Base-by-base conservation (phyloP, 2,113 vertebrate species). In the Mesembrinibis cayennensis region DNA sequence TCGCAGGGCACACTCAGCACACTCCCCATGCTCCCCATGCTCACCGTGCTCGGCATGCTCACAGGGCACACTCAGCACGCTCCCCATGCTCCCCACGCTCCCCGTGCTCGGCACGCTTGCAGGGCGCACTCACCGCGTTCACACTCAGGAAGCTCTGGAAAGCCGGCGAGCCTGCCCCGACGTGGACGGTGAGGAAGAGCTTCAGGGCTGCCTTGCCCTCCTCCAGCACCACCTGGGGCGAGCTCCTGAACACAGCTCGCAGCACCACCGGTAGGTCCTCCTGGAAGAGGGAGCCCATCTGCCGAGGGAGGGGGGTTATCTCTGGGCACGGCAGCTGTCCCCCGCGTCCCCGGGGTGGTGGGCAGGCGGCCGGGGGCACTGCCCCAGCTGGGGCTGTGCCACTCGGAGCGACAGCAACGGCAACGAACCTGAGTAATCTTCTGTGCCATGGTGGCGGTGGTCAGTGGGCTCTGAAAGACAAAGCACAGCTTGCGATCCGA, bases 251-350 rank as follows among this genome's bases (percentile, higher is more conserved):
- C 21, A 17, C 21, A 0, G 62, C 56, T 11, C 34, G 90, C 40
- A 97, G 78, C 23, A 56, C 5, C 61, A 97, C 92, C 0, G 95
- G 91, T 0, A 69, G n/a, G 13, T 96, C 96, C 52, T 96, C 95
- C 22, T 47, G 95, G 96, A 95, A 96, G 20, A 96, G 93, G 73
- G 95, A 96, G 13, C 89, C 66, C 78, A 94, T 36, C 96, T 96
- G 93, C 29, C 1, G 0, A 47, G 69, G 58, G 66, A 58, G 12
- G 1, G 1, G 44, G 59, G 49, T 0, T 36, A n/a, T 36, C 61
- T 17, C 52, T 56, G 82, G 79, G 26, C 61, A 38, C 0, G 1
- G 80, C 32, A 56, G 29, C 38, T 4, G 0, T 0, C 17, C 65
- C 55, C 72, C 34, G 70, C 0, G 0, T 8, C 63, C 74, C 15